Conservation (phyloP, 2,888 invertebrate species). For the Bunonema sp. region DNA sequence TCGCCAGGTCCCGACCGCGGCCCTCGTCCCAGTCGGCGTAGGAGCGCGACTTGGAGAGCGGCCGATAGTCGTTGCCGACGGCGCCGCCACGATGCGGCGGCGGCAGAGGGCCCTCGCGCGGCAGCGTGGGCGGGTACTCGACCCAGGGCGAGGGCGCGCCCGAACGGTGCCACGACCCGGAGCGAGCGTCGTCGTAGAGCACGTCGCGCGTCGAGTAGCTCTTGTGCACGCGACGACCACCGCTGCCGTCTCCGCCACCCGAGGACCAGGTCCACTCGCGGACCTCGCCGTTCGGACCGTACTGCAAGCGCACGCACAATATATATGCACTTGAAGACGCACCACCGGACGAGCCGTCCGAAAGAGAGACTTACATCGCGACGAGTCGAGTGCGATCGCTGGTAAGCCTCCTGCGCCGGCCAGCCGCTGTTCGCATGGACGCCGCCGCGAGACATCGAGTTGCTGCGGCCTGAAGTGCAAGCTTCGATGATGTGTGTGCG, state of each 20-base stretch:
- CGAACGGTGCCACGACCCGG: slow-evolving; percentile 16
- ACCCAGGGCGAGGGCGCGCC: slow-evolving; percentile 30
- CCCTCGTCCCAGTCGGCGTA: slow-evolving; percentile 42
- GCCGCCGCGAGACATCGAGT: slow-evolving; percentile 22
- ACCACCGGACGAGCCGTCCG: background rate
- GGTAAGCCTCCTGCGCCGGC: slow-evolving; percentile 21
- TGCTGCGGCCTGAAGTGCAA: slow-evolving; percentile 22
- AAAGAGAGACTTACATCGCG: too few species aligned
- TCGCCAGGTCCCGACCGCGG: background rate
- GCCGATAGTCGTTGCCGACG: slow-evolving; percentile 8
- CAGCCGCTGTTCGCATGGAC: slow-evolving; percentile 5
- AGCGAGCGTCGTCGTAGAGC: slow-evolving; percentile 15
- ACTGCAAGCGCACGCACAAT: too few species aligned
- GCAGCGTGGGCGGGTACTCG: slow-evolving; percentile 43
- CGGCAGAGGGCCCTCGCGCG: slow-evolving; percentile 14
- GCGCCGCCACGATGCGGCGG: slow-evolving; percentile 9
- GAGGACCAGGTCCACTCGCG: slow-evolving; percentile 15
- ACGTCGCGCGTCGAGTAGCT: slow-evolving; percentile 33
- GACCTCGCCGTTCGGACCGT: slow-evolving; percentile 40
- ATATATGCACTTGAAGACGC: slow-evolving; percentile 7
- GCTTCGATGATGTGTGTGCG: too few species aligned
- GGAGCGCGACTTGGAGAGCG: slow-evolving; percentile 33
- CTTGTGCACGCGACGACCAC: slow-evolving; percentile 28
- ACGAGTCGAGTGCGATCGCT: slow-evolving; percentile 22
- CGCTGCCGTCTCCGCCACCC: slow-evolving; percentile 6